Evolutionary conservation across 2,888 invertebrate genomes (phyloP), one percentile per base, ranked within the genome.

Genomic region (Tachina fera): DNA sequence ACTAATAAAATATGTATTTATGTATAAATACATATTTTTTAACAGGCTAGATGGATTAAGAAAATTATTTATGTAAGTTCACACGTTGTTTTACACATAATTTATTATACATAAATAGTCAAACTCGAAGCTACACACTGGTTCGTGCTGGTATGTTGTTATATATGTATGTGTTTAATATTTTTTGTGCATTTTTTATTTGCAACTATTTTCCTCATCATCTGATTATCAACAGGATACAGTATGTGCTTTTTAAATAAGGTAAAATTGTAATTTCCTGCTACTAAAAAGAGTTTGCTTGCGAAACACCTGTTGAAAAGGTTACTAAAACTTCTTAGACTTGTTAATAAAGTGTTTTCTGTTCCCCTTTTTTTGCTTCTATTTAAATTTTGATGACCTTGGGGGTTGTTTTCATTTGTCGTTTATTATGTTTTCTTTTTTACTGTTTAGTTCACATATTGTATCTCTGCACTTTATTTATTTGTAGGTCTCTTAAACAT

Each of bases 1-100:
- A n/a, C n/a, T n/a, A n/a, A n/a, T n/a, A n/a, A n/a, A n/a, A n/a
- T n/a, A n/a, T n/a, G n/a, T n/a, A n/a, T n/a, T n/a, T 14, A 39
- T 13, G 14, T 56, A 60, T 51, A 16, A 9, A 41, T 65, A 56
- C 19, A 56, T 78, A 68, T 61, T 53, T 58, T 47, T 68, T 60
- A 65, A 75, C 39, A 78, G 65, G 71, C 81, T 51, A 80, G 83
- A 82, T 87, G 89, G 88, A 89, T 89, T 89, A 88, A 89, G 88
- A 89, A 91, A 90, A 91, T 91, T 91, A 90, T 91, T 91, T 90
- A 91, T 91, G 91, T 90, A 89, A 90, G 90, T 91, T 91, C 91
- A 91, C 91, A 91, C 91, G 91, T 91, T 90, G 91, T 91, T 91
- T 89, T 90, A 89, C 91, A 91, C 90, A 88, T 91, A 89, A 91